Conservation (phyloP, 2,797 vertebrate species). For the Clarias pachynema region DNA sequence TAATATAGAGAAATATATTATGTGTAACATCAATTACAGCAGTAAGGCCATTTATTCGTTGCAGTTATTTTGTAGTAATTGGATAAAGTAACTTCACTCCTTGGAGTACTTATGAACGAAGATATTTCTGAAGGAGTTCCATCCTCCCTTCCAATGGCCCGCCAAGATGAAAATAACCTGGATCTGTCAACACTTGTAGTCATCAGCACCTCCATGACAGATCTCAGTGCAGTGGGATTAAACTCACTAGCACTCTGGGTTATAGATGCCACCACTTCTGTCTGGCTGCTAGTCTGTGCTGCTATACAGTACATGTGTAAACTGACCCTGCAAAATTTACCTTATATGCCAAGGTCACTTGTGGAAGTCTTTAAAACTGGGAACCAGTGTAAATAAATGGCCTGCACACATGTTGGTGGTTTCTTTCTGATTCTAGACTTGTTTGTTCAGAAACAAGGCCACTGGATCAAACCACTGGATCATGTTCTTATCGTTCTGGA, state of each 20-base stretch:
- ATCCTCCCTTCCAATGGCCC: neutral
- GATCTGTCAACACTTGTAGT: neutral
- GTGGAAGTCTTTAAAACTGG: neutral
- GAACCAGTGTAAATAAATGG: neutral
- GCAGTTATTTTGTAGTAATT: neutral
- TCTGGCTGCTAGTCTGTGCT: neutral
- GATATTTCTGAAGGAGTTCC: neutral
- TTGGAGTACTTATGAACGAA: neutral
- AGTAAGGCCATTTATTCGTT: neutral
- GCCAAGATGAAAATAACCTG: neutral
- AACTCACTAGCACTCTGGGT: neutral
- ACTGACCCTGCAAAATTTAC: neutral
- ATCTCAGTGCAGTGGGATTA: neutral
- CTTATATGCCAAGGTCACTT: neutral
- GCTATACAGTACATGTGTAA: neutral
- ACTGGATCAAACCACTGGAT: no score
- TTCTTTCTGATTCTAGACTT: neutral
- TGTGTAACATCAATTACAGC: neutral
- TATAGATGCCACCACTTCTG: neutral
- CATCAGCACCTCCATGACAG: neutral
- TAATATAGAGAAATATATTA: no score
- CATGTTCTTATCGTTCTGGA: no score
- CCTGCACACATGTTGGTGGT: neutral
- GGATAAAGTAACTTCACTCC: neutral
- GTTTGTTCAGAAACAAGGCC: neutral